Evolutionary conservation across 2,797 vertebrate genomes (phyloP), one percentile per base, ranked within the genome.

Genomic region (Melanotaenia maccullochi): DNA sequence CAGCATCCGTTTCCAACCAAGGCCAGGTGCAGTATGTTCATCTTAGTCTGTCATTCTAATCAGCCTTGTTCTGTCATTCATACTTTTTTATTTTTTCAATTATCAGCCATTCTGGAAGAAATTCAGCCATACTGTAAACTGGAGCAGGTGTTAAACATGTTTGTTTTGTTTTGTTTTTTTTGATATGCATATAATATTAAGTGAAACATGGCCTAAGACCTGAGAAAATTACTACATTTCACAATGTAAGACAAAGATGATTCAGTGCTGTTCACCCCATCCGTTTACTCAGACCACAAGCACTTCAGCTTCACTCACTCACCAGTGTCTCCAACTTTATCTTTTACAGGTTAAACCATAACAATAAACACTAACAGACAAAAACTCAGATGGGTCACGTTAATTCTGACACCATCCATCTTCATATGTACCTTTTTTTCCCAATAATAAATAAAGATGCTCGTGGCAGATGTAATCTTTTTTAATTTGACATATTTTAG

Each of bases 221-320:
- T 93, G 94, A 94, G 93, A 92, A 90, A 90, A 90, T 93, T 85
- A 86, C 88, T 85, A 77, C 87, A 81, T 85, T 85, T 87, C 82
- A 89, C 82, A 90, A 90, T 81, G 82, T 89, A 87, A 85, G 89
- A 91, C 86, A 89, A 80, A 81, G 79, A 91, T 77, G 78, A 82
- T 60, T 71, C 83, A 82, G 90, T 85, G 91, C 84, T 44, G 63
- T 73, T 85, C 79, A 73, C 76, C 81, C 79, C 51, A 25, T 68
- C 69, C 24, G 65, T 52, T 88, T 70, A 83, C 44, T 42, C 67
- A 77, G 73, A 76, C 82, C 73, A 57, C 74, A 79, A 70, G 68
- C 79, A 73, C 82, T 35, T 73, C 59, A 55, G 79, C 79, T 56
- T 65, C 77, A 65, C 66, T 77, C 77, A 71, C 78, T 82, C 79